Conservation (phyloP, 2,797 vertebrate species). For the Melanotaenia pygmaea region DNA sequence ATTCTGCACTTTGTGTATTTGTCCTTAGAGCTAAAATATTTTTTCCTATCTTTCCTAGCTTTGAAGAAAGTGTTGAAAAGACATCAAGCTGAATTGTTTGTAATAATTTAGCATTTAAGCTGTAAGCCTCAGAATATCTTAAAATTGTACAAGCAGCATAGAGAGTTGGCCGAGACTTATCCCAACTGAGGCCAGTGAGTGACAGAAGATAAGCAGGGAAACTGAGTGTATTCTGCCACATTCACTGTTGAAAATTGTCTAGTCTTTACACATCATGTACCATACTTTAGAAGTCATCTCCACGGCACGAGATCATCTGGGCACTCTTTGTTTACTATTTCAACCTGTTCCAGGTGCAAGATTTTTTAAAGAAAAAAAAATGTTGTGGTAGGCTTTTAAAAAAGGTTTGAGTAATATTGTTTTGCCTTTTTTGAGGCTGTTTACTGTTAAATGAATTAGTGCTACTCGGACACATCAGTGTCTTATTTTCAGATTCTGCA, state of each 20-base stretch:
- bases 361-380: constrained; percentile 20
- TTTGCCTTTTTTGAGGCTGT: constrained; percentile 14
- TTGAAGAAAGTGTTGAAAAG: constrained; percentile 6
- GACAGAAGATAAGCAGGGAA: constrained; percentile 63
- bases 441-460: constrained; percentile 8
- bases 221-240: constrained; percentile 46
- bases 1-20: neutral
- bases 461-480: neutral
- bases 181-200: constrained; percentile 41
- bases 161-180: constrained; percentile 44
- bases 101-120: constrained; percentile 49
- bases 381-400: neutral
- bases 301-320: constrained; percentile 37
- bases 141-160: constrained; percentile 49
- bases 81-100: constrained; percentile 32
- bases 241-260: constrained; percentile 57
- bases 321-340: constrained; percentile 45
- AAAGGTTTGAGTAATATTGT: constrained; percentile 17
- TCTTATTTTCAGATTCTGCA: constrained; percentile 11
- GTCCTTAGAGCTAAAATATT: neutral
- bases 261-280: constrained; percentile 58
- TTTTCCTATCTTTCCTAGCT: neutral
- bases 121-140: constrained; percentile 43
- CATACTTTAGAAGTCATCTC: constrained; percentile 44
- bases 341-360: constrained; percentile 36